Evolutionary conservation across 1,140 invertebrate species (phyloP).

Genomic region (Euura lappo): DNA sequence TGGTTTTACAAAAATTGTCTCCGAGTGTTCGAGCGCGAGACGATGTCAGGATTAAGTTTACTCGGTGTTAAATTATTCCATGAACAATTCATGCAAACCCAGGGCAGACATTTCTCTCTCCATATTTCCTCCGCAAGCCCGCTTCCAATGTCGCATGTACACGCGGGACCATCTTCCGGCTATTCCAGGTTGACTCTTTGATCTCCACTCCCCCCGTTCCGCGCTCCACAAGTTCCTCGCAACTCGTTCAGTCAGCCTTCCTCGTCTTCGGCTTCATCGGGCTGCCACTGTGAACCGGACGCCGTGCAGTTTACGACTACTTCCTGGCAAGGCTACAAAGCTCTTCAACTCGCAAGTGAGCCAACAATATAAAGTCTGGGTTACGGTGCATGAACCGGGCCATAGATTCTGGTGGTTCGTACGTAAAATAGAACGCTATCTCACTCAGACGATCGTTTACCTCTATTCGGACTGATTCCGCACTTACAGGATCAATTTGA

Average conservation of each 20-base stretch:
- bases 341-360: background rate
- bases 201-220: background rate
- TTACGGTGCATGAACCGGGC: background rate
- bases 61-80: background rate
- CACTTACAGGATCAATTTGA: background rate
- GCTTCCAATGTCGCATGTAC: background rate
- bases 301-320: background rate
- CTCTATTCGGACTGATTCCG: background rate
- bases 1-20: too few species aligned
- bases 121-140: background rate
- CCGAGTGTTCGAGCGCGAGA: too few species aligned
- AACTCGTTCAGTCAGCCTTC: background rate
- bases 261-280: background rate
- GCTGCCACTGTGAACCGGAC: constrained; percentile 6
- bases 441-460: background rate
- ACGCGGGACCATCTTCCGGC: constrained; percentile 1
- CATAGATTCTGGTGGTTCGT: background rate
- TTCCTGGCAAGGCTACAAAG: constrained; percentile 1
- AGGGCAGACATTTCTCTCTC: background rate
- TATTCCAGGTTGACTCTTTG: constrained; percentile 3
- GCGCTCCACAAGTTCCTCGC: background rate
- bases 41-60: too few species aligned
- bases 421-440: background rate
- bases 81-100: background rate
- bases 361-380: background rate